These are phyloP conservation scores for Halcyon badia DNA, from an alignment of 2,797 vertebrate genomes.

Conservation along the genomic window DNA sequence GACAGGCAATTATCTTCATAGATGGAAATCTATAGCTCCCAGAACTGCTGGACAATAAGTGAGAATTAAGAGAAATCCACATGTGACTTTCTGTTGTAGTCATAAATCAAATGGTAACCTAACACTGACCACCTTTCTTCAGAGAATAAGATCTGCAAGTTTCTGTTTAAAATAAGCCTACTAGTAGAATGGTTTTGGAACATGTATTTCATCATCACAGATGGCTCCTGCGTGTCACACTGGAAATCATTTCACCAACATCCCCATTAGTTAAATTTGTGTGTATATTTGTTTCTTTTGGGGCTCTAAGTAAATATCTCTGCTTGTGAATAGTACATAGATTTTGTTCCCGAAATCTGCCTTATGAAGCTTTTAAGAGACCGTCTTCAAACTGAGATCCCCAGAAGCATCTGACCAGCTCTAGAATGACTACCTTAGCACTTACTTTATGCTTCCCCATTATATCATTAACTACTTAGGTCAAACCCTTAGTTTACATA, in stretches of 20 bases:
- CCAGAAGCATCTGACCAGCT: not conserved
- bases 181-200: not conserved
- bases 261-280: not conserved
- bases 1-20: not conserved
- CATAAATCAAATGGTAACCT: not conserved
- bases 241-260: not conserved
- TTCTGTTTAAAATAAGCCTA: not conserved
- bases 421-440: not conserved
- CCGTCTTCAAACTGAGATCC: not conserved
- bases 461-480: not conserved
- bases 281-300: not conserved
- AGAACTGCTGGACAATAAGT: conserved; percentile 34
- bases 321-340: not conserved
- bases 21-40: not conserved
- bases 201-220: not conserved
- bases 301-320: not conserved
- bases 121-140: not conserved
- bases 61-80: not conserved
- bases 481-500: not conserved
- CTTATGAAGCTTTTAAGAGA: not conserved
- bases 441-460: not conserved
- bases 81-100: not conserved
- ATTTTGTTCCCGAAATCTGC: not conserved
- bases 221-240: not conserved
- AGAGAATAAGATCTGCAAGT: not conserved